phyloP scores from a whole-genome alignment of 2,888 invertebrate genomes.

The Cheilosia soror region DNA sequence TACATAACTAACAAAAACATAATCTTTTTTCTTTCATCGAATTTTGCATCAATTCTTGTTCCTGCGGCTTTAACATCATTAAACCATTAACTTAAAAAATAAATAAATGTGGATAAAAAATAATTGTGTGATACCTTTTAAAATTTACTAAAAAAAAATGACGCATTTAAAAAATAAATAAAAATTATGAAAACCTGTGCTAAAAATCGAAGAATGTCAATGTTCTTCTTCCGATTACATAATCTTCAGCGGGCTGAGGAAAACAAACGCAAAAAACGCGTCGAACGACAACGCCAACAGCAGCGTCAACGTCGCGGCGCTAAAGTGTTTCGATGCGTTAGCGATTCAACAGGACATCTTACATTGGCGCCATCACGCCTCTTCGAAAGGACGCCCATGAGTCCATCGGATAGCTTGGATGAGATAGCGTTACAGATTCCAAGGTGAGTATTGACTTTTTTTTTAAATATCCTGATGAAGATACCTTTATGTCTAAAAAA shows the following conservation, averaged over 20 bases:
- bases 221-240: slow-evolving; percentile 98
- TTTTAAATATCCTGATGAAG: no score
- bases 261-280: slow-evolving; percentile 87
- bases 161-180: slow-evolving; percentile 10
- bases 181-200: slow-evolving; percentile 13
- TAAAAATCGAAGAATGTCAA: slow-evolving; percentile 89
- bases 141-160: slow-evolving; percentile 16
- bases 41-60: slow-evolving; percentile 28
- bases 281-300: slow-evolving; percentile 83
- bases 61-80: slow-evolving; percentile 35
- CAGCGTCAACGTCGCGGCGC: slow-evolving; percentile 85
- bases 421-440: slow-evolving; percentile 96
- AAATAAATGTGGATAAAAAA: slow-evolving; percentile 16
- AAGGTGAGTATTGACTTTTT: slow-evolving; percentile 86
- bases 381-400: slow-evolving; percentile 93
- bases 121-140: neutral
- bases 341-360: slow-evolving; percentile 85
- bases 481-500: no score
- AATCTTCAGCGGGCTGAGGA: slow-evolving; percentile 94
- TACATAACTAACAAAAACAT: slow-evolving; percentile 33
- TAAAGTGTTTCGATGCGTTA: slow-evolving; percentile 85
- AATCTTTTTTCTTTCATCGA: slow-evolving; percentile 45
- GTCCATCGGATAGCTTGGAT: slow-evolving; percentile 94
- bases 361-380: slow-evolving; percentile 91
- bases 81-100: slow-evolving; percentile 19